phyloP scores from a whole-genome alignment of 2,888 invertebrate genomes.

The Hydriomena furcata region DNA sequence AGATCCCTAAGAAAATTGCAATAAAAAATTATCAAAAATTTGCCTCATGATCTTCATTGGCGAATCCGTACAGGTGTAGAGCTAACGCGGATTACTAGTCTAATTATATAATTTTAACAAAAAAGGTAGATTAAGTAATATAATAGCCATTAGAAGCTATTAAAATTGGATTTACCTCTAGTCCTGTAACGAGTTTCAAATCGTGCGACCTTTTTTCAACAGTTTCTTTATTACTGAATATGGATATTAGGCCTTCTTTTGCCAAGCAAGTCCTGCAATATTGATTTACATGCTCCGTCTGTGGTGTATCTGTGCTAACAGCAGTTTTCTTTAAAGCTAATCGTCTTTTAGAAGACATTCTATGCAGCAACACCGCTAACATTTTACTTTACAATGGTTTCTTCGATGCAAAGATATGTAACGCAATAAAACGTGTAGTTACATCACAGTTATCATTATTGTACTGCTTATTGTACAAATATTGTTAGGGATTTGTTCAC shows the following conservation, averaged over 20 bases:
- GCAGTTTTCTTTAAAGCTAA: constrained; percentile 16
- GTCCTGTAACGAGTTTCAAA: constrained; percentile 54
- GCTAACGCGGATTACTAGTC: no score
- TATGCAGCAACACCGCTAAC: constrained; percentile 51
- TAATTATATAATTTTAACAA: no score
- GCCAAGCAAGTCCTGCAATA: constrained; percentile 61
- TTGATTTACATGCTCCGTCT: constrained; percentile 1
- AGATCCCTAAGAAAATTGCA: no score
- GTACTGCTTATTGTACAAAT: neutral
- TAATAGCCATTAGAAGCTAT: no score
- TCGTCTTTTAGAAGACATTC: constrained; percentile 41
- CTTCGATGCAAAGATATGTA: neutral
- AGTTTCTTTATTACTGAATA: constrained; percentile 52
- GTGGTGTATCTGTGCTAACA: constrained; percentile 4
- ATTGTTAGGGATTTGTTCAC: no score
- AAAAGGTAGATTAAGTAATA: no score
- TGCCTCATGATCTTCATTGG: no score
- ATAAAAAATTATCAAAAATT: no score
- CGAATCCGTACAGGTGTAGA: no score
- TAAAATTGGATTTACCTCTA: constrained; percentile 42
- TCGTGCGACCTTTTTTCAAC: constrained; percentile 52
- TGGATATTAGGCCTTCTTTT: constrained; percentile 50
- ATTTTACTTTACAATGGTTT: constrained; percentile 33
- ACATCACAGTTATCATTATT: constrained; percentile 5
- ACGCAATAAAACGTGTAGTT: neutral